A percentile compares a stretch with the other conserved stretches of the same genome.
Evolutionary conservation across 2,113 vertebrate genomes (phyloP).

Genomic region (Actinemys pallida): DNA sequence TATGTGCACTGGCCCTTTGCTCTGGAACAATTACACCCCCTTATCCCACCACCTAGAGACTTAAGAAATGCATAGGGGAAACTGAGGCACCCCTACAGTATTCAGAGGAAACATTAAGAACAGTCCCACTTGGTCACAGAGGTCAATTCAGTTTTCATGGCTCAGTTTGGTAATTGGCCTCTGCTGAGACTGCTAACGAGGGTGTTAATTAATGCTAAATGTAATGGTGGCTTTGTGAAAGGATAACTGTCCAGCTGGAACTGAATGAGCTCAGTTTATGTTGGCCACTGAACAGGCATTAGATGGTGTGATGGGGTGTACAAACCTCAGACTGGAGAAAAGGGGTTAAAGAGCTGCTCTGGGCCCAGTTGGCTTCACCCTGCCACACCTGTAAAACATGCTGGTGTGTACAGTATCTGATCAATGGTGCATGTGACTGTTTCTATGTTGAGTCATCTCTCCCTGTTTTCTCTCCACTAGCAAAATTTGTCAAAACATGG

Average conservation of each 20-base stretch:
- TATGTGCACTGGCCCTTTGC: too few species aligned
- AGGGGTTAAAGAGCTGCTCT: background rate
- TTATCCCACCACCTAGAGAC: too few species aligned
- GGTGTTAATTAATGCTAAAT: conserved; percentile 68
- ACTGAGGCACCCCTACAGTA: too few species aligned
- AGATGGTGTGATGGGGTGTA: background rate
- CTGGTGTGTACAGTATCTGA: background rate
- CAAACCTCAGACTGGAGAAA: background rate
- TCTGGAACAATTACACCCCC: too few species aligned
- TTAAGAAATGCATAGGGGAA: too few species aligned
- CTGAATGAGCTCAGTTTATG: conserved; percentile 35
- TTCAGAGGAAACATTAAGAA: too few species aligned
- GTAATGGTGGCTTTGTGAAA: conserved; percentile 39
- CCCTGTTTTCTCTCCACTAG: background rate
- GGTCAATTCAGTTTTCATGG: conserved; percentile 60
- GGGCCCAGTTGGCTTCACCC: background rate
- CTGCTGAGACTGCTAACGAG: conserved; percentile 63
- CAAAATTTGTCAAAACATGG: background rate
- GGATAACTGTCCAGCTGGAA: conserved; percentile 71
- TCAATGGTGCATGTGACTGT: background rate
- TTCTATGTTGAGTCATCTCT: background rate
- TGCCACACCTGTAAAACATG: background rate
- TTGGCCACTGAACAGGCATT: conserved; percentile 52
- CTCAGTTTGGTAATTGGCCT: conserved; percentile 67
- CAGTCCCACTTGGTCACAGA: too few species aligned